Evolutionary conservation across 2,113 vertebrate genomes (phyloP), one percentile per base, ranked within the genome.

Genomic region (Spizaetus ornatus): DNA sequence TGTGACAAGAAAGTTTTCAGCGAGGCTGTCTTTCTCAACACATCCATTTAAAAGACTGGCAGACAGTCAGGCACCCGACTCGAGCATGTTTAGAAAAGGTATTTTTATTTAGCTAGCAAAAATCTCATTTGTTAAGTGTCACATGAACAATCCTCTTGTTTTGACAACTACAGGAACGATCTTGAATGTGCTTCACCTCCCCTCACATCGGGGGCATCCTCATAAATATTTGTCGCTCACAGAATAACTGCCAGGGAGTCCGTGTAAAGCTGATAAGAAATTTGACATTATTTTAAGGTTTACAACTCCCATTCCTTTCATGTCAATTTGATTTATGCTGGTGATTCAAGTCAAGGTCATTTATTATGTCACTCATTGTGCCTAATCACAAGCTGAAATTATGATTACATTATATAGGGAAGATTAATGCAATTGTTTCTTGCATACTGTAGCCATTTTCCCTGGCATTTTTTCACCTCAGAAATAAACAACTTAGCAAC

Each of bases 51-150:
- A 95, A 96, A 97, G 83, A 88, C 85, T 82, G 82, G 95, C 86
- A 97, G 98, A 96, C 97, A 97, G 91, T 91, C 90, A 96, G 96
- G 96, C 97, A 97, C 96, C 97, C 17, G 2, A 91, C 69, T 82
- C 2, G 1, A 90, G 72, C 82, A 50, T 95, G 97, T 97, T 96
- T 97, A 94, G 93, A 91, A 94, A 95, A 97, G 96, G 93, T 96
- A 98, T 70, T 94, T 79, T 90, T 85, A 77, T 77, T 86, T 93
- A 94, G 84, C 78, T 93, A 71, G 65, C 86, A 76, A 92, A 71
- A 55, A 65, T 93, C 74, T 95, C 81, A 22, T 97, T 96, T 85
- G 59, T 93, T 93, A 94, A 79, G 36, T 95, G 90, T 96, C 91
- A 95, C 63, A 93, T 9, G 90, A 95, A 79, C 86, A 83, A 76